Evolutionary conservation across 2,888 invertebrate genomes (phyloP).

Genomic region (Hyles lineata): DNA sequence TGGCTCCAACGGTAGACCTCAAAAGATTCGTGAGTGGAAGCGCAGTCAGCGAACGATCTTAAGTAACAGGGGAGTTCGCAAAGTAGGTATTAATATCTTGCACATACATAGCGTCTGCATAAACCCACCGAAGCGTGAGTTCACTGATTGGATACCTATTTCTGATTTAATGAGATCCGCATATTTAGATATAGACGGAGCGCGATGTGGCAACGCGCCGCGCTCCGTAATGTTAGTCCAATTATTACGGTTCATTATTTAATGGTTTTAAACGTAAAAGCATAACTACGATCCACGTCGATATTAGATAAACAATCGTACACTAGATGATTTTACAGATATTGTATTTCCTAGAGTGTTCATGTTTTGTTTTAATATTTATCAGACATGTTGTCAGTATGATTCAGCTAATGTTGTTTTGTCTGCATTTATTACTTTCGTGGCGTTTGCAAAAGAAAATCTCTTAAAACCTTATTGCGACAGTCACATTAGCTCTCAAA

Average conservation of each 20-base stretch:
- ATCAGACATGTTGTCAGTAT: too few relatives aligned
- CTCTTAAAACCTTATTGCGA: too few relatives aligned
- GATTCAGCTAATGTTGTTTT: too few relatives aligned
- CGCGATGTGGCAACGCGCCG: conserved; percentile 37
- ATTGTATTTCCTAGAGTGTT: too few relatives aligned
- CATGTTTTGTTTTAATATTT: too few relatives aligned
- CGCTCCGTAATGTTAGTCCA: conserved; percentile 14
- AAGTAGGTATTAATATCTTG: conserved; percentile 21
- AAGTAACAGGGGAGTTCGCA: conserved; percentile 10
- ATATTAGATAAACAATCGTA: too few relatives aligned
- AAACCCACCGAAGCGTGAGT: conserved; percentile 59
- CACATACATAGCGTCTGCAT: conserved; percentile 57
- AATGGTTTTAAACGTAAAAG: background rate
- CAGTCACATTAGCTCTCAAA: too few relatives aligned
- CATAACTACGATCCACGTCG: background rate
- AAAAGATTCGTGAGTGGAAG: background rate
- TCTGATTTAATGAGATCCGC: conserved; percentile 61
- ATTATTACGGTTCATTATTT: conserved; percentile 17
- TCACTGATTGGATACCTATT: conserved; percentile 76
- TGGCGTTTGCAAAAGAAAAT: too few relatives aligned
- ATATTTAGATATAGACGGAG: conserved; percentile 56
- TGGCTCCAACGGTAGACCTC: too few relatives aligned
- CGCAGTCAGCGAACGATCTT: background rate
- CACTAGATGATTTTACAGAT: too few relatives aligned
- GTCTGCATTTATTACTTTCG: too few relatives aligned